phyloP scores from a whole-genome alignment of 1,140 invertebrate genomes.

The Gryon sp. region DNA sequence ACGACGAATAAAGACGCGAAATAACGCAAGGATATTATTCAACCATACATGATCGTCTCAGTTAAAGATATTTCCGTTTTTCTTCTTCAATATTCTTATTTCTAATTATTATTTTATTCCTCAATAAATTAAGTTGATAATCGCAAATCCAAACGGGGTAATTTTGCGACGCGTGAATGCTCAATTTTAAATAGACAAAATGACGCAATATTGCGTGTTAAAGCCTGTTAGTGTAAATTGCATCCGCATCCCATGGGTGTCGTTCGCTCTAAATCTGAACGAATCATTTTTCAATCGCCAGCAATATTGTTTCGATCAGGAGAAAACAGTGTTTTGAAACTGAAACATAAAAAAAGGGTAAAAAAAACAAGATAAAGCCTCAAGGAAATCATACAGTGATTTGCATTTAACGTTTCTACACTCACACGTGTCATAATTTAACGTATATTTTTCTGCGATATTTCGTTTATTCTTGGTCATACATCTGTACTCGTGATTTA shows the following conservation, averaged over 20 bases:
- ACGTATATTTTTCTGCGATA: slow-evolving; percentile 45
- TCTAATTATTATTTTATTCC: slow-evolving; percentile 1
- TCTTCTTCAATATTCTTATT: not conserved
- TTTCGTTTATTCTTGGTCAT: slow-evolving; percentile 58
- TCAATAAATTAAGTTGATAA: slow-evolving; percentile 37
- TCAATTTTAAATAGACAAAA: slow-evolving; percentile 41
- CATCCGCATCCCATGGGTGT: slow-evolving; percentile 8
- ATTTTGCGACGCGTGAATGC: slow-evolving; percentile 47
- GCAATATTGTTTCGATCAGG: slow-evolving; percentile 15
- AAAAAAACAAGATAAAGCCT: not conserved
- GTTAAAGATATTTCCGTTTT: not conserved
- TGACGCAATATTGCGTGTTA: slow-evolving; percentile 30
- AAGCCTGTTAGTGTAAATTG: slow-evolving; percentile 23
- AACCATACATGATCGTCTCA: slow-evolving; percentile 50
- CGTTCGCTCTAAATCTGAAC: slow-evolving; percentile 17
- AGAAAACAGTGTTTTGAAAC: not conserved
- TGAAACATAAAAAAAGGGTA: not conserved
- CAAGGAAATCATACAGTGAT: slow-evolving; percentile 35
- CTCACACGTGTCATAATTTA: slow-evolving; percentile 45
- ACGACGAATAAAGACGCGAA: slow-evolving; percentile 41
- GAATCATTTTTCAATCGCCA: slow-evolving; percentile 40
- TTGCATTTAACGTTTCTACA: slow-evolving; percentile 51
- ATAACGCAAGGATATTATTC: slow-evolving; percentile 23
- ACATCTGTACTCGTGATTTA: slow-evolving; percentile 55
- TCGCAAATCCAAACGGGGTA: slow-evolving; percentile 44